These are phyloP conservation scores for Xanthia togata DNA, from an alignment of 2,888 invertebrate species.

Conservation along the genomic window DNA sequence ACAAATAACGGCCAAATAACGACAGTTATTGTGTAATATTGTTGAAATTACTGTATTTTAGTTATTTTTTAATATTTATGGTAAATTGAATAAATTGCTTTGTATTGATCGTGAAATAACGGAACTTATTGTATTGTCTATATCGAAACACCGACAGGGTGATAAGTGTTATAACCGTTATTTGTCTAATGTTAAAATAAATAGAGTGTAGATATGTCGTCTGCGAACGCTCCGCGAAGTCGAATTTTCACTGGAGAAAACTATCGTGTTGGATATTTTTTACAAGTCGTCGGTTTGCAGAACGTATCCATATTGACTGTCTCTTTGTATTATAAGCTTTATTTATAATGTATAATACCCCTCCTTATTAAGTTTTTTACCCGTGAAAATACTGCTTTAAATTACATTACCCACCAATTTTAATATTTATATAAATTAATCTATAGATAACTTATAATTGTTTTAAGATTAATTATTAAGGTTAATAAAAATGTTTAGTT, in stretches of 20 bases:
- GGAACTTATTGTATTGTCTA: too few species aligned
- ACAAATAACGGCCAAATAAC: too few species aligned
- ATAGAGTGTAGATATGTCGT: too few species aligned
- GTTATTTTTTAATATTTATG: too few species aligned
- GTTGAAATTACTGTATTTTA: too few species aligned
- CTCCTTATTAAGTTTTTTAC: conserved; percentile 31
- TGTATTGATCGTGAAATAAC: too few species aligned
- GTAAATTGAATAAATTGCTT: too few species aligned
- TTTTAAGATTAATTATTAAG: conserved; percentile 6
- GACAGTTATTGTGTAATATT: too few species aligned
- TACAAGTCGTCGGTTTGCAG: conserved; percentile 3
- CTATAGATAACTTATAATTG: conserved; percentile 2
- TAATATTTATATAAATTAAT: conserved; percentile 33
- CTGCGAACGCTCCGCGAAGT: neutral
- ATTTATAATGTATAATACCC: conserved; percentile 20
- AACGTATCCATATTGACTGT: conserved; percentile 10
- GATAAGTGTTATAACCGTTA: too few species aligned
- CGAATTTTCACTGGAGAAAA: conserved; percentile 35
- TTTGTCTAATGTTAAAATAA: too few species aligned
- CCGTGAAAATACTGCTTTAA: conserved; percentile 57
- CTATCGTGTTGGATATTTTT: conserved; percentile 5
- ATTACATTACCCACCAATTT: conserved; percentile 61
- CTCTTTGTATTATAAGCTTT: conserved; percentile 40
- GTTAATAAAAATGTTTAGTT: conserved; percentile 30
- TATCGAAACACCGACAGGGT: too few species aligned